Percentiles rank a stretch among this genome's conserved stretches.
phyloP scores from a whole-genome alignment of 35 echinoderm and acorn worm genomes.

The Apostichopus japonicus region DNA sequence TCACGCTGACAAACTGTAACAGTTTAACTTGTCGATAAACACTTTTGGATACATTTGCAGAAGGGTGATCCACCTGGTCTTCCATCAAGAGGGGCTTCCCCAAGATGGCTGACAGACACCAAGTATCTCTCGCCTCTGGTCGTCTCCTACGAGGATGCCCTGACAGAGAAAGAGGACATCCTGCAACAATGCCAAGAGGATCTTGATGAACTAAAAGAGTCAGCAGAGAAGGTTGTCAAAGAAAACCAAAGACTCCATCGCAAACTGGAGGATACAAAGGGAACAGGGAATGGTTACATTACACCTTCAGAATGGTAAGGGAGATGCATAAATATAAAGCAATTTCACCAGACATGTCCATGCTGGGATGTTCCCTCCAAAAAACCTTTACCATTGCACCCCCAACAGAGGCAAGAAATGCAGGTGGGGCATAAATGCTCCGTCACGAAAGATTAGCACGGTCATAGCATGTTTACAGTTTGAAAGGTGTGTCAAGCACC shows the following conservation, averaged over 20 bases:
- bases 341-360: no score
- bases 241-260: conserved; percentile 89
- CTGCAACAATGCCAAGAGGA: conserved; percentile 70
- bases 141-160: conserved; percentile 79
- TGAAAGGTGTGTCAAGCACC: no score
- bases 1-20: no score
- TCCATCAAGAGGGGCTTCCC: conserved; percentile 80
- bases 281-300: conserved; percentile 54
- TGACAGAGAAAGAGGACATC: conserved; percentile 79
- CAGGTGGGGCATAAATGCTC: no score
- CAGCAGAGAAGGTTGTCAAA: conserved; percentile 76
- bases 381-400: no score
- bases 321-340: no score
- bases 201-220: conserved; percentile 71
- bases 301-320: conserved; percentile 73
- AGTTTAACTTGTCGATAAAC: no score
- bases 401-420: no score
- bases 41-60: conserved; percentile 34
- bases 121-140: conserved; percentile 91
- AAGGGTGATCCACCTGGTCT: conserved; percentile 91
- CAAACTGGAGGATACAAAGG: conserved; percentile 67
- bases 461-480: no score
- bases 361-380: not conserved
- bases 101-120: conserved; percentile 91
- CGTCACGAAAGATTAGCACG: no score